Conservation (phyloP, 2,888 invertebrate genomes). For the Cepaea hortensis region DNA sequence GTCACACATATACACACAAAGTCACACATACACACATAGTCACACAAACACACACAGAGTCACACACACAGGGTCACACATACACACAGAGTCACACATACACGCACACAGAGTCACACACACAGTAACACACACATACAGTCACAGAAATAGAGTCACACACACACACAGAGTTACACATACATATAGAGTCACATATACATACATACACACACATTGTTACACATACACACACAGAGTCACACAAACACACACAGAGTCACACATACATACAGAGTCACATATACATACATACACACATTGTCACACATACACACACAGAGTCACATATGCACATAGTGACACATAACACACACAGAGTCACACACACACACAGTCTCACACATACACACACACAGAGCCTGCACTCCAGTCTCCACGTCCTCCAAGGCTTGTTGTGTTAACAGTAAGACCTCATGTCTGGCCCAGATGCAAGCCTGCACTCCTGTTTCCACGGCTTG, state of each 20-base stretch:
- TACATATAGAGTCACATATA: not conserved
- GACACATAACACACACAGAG: no score
- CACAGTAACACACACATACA: no score
- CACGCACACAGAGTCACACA: not conserved
- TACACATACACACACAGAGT: not conserved
- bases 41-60: not conserved
- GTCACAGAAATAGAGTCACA: no score
- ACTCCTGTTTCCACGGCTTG: no score
- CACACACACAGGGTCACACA: not conserved
- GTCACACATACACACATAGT: not conserved
- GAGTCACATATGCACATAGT: not conserved
- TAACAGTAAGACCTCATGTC: no score
- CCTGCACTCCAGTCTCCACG: no score
- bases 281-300: not conserved
- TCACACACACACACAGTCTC: no score
- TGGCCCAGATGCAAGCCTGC: no score
- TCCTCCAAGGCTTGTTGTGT: no score
- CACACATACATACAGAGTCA: not conserved
- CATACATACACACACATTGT: not conserved
- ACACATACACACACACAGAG: no score
- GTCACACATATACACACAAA: not conserved
- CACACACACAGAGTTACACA: no score
- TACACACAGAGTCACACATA: not conserved
- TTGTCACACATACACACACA: not conserved
- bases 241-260: not conserved